Evolutionary conservation across 2,888 invertebrate genomes (phyloP).

Genomic region (Andrena bicolor): DNA sequence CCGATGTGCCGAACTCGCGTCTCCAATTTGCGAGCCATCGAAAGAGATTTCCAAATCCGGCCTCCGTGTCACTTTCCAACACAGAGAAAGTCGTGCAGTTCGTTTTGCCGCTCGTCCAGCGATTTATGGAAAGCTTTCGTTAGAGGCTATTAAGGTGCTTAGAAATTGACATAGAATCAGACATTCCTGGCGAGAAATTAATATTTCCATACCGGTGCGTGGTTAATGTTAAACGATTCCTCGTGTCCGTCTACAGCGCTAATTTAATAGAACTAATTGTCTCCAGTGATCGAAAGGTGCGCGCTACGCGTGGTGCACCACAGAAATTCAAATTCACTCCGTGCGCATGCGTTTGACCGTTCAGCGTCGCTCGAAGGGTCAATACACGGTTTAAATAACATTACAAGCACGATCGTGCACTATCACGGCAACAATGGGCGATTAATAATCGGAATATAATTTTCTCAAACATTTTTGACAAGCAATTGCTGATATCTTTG

Average conservation of each 20-base stretch:
- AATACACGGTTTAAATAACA: conserved; percentile 59
- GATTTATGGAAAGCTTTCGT: conserved; percentile 59
- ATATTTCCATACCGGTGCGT: neutral
- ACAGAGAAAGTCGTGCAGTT: conserved; percentile 67
- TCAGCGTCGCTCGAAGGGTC: conserved; percentile 60
- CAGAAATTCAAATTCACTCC: conserved; percentile 40
- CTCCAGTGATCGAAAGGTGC: too few species aligned
- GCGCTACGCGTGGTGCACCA: too few species aligned
- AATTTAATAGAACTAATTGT: neutral
- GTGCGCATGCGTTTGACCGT: conserved; percentile 57
- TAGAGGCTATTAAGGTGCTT: conserved; percentile 9
- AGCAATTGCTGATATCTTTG: neutral
- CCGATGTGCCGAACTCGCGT: conserved; percentile 34
- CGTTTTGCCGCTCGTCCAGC: conserved; percentile 43
- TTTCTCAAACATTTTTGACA: neutral
- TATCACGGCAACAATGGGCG: neutral
- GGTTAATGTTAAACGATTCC: neutral
- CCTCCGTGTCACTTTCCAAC: conserved; percentile 62
- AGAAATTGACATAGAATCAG: conserved; percentile 24
- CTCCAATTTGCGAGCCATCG: conserved; percentile 42
- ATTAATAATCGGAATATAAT: conserved; percentile 11
- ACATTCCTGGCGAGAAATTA: conserved; percentile 18
- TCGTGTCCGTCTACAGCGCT: neutral
- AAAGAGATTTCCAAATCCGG: conserved; percentile 66
- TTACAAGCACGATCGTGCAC: neutral